Percentiles rank a stretch among this genome's conserved stretches.
These are phyloP conservation scores for Echinometra lucunter DNA, from an alignment of 53 echinoderm and acorn worm genomes.

Conservation along the genomic window DNA sequence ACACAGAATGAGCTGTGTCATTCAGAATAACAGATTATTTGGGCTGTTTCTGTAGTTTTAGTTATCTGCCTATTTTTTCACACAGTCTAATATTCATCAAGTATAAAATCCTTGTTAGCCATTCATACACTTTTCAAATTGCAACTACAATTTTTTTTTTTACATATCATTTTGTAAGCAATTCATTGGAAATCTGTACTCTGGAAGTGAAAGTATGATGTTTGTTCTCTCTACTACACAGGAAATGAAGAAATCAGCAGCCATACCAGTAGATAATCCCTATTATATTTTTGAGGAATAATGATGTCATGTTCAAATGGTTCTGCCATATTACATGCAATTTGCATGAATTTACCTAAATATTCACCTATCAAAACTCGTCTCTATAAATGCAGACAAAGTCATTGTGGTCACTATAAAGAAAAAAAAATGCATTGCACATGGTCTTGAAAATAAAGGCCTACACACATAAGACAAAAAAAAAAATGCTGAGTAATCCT, in stretches of 20 bases:
- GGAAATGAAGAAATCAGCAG: constrained; percentile 18
- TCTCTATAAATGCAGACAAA: neutral
- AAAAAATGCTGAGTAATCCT: too few species aligned
- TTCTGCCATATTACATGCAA: neutral
- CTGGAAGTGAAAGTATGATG: neutral
- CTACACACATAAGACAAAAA: too few species aligned
- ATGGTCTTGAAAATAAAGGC: too few species aligned
- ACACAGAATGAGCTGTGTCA: too few species aligned
- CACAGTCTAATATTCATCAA: too few species aligned
- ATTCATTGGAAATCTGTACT: neutral
- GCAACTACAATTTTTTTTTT: too few species aligned
- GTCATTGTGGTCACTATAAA: neutral
- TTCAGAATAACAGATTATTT: too few species aligned
- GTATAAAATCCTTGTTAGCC: too few species aligned
- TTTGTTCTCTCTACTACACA: neutral
- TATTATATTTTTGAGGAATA: neutral
- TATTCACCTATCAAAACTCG: neutral
- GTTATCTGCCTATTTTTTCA: too few species aligned
- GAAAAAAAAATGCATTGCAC: too few species aligned
- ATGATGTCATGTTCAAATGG: neutral
- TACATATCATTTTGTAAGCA: neutral
- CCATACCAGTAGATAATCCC: neutral
- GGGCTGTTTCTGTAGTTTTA: too few species aligned
- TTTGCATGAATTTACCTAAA: neutral
- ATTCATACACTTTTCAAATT: too few species aligned